A percentile compares a stretch with the other conserved stretches of the same genome.
Conservation (phyloP, 2,797 vertebrate genomes). For the Rhabdophis nuchalis region DNA sequence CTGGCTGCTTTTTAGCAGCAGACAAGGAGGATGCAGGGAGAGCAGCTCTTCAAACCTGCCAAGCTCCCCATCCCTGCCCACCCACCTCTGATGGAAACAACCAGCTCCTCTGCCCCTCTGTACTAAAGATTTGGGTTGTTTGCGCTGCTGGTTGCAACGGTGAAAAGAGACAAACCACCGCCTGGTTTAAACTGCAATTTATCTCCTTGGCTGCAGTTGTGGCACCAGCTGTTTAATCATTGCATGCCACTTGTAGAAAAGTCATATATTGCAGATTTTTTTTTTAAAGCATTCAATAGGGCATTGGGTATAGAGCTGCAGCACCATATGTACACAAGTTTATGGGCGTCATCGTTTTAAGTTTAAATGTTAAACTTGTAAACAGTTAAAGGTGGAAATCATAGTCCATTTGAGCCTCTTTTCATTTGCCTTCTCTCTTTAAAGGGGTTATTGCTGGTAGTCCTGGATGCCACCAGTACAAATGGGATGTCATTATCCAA, state of each 20-base stretch:
- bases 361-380: constrained; percentile 3
- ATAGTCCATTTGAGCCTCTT: neutral
- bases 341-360: neutral
- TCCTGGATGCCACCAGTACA: constrained; percentile 32
- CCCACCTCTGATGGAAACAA: neutral
- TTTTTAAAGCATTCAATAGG: neutral
- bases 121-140: neutral
- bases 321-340: neutral
- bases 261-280: neutral
- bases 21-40: neutral
- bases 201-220: neutral
- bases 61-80: neutral
- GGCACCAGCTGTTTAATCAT: neutral
- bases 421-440: neutral
- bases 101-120: neutral
- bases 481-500: constrained; percentile 49
- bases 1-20: neutral
- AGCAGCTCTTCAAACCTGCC: neutral
- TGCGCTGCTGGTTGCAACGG: neutral
- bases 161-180: neutral
- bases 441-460: neutral
- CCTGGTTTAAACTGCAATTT: neutral
- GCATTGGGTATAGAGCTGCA: neutral
- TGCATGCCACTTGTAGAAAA: neutral
- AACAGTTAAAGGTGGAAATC: neutral